Evolutionary conservation across 2,888 invertebrate genomes (phyloP).

Genomic region (Tenthredo amoena): DNA sequence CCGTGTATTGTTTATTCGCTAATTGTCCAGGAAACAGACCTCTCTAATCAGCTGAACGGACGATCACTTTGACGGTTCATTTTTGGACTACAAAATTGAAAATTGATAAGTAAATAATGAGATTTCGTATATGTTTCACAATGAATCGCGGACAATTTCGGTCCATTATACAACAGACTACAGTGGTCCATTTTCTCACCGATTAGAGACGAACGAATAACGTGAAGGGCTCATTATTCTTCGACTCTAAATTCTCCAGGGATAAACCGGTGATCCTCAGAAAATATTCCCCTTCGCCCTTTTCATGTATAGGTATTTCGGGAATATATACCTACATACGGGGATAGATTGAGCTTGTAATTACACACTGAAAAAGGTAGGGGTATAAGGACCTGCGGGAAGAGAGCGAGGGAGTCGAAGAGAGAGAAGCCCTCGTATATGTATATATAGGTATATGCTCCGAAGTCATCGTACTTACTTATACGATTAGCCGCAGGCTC

Average conservation of each 20-base stretch:
- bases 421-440: not conserved
- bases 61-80: not conserved
- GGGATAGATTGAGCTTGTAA: not conserved
- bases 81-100: not conserved
- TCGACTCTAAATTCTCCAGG: not conserved
- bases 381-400: not conserved
- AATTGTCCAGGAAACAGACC: not conserved
- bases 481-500: not conserved
- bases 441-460: too few relatives aligned
- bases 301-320: not conserved
- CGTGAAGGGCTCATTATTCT: not conserved
- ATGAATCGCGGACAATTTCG: not conserved
- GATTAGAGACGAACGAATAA: not conserved
- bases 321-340: not conserved
- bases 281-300: not conserved
- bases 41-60: conserved; percentile 2
- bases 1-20: not conserved
- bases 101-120: not conserved
- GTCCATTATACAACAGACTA: not conserved
- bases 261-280: not conserved
- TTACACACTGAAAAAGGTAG: not conserved
- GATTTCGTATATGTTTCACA: not conserved
- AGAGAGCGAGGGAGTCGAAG: not conserved
- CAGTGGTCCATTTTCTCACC: not conserved
- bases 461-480: conserved; percentile 31